Percentiles rank a stretch among this genome's conserved stretches.
These are phyloP conservation scores for Eueides isabella DNA, from an alignment of 1,140 invertebrate genomes.

Conservation along the genomic window DNA sequence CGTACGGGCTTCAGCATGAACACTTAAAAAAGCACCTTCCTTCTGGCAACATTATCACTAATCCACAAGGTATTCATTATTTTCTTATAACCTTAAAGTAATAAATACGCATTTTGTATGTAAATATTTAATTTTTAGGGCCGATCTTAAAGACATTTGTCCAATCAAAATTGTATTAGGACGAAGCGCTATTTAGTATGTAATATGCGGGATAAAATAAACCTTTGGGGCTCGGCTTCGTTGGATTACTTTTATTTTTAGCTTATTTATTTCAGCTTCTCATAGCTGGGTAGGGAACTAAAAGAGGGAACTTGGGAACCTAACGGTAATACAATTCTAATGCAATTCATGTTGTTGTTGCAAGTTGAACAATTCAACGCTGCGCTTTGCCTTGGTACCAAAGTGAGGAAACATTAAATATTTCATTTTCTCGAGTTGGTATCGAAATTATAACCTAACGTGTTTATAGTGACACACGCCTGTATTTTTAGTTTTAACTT, in stretches of 20 bases:
- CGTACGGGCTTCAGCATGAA: neutral
- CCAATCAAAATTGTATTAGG: neutral
- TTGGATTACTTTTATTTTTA: conserved; percentile 4
- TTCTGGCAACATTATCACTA: neutral
- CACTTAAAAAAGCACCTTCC: neutral
- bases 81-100: neutral
- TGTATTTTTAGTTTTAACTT: too few species aligned
- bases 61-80: neutral
- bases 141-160: conserved; percentile 5
- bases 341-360: too few species aligned
- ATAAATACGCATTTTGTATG: conserved; percentile 4
- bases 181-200: neutral
- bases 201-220: conserved; percentile 2
- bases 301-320: too few species aligned
- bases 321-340: too few species aligned
- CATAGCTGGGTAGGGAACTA: too few species aligned
- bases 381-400: too few species aligned
- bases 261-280: too few species aligned
- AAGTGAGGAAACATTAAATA: too few species aligned
- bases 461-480: too few species aligned
- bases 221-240: neutral
- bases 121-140: conserved; percentile 1
- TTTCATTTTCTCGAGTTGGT: too few species aligned
- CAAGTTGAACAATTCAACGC: too few species aligned
- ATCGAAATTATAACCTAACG: too few species aligned